A percentile compares a stretch with the other conserved stretches of the same genome.
These are phyloP conservation scores for Actinia tenebrosa DNA, from an alignment of 64 coral and sea anemone genomes.

Conservation along the genomic window DNA sequence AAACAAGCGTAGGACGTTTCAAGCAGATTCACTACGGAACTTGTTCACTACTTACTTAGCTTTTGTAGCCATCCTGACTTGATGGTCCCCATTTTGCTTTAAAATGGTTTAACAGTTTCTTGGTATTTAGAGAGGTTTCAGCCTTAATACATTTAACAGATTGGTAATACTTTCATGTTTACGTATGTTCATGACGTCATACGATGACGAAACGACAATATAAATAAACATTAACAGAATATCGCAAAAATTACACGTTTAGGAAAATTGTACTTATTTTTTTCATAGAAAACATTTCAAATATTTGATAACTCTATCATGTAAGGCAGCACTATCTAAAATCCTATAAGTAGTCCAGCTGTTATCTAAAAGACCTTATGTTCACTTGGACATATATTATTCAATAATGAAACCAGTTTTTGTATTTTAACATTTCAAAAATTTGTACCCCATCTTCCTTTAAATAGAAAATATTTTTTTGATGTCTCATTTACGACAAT, in stretches of 20 bases:
- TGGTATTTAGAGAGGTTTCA: neutral
- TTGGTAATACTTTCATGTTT: neutral
- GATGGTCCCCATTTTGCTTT: conserved; percentile 58
- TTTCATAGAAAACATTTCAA: too few relatives aligned
- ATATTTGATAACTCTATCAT: too few relatives aligned
- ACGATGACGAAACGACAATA: neutral
- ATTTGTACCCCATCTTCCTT: too few relatives aligned
- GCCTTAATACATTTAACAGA: neutral
- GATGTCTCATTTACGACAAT: too few relatives aligned
- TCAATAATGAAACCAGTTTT: too few relatives aligned
- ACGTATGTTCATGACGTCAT: neutral
- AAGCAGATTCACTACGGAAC: neutral
- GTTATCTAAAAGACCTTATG: too few relatives aligned
- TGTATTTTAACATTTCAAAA: too few relatives aligned
- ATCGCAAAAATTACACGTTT: neutral
- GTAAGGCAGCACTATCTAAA: too few relatives aligned
- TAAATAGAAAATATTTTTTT: too few relatives aligned
- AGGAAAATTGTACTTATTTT: too few relatives aligned
- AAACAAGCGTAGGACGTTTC: neutral
- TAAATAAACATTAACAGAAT: neutral
- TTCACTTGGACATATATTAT: too few relatives aligned
- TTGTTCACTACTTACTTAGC: conserved; percentile 47
- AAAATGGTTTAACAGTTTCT: neutral
- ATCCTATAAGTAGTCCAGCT: too few relatives aligned
- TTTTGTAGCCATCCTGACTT: conserved; percentile 89